phyloP scores from a whole-genome alignment of 2,888 invertebrate species.

The Ophion ventricosus region DNA sequence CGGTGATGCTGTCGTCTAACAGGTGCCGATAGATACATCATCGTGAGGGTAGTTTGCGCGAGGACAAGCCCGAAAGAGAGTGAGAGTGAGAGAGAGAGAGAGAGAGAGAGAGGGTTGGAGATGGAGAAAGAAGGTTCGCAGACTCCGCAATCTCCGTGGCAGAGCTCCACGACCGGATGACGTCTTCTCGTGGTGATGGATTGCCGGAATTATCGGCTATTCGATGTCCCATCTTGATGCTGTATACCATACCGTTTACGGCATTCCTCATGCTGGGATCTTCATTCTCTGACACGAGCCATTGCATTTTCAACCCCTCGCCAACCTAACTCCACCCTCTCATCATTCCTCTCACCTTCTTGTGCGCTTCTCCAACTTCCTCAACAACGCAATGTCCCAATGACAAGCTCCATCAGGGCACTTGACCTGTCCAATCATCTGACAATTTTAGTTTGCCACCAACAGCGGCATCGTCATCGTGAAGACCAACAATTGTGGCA shows the following conservation, averaged over 20 bases:
- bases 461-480: too few species aligned
- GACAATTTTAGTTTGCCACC: too few species aligned
- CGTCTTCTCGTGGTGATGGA: conserved; percentile 75
- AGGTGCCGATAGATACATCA: conserved; percentile 79
- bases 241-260: conserved; percentile 42
- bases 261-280: conserved; percentile 24
- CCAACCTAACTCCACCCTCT: not conserved
- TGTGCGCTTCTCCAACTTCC: not conserved
- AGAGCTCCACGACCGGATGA: conserved; percentile 64
- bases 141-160: conserved; percentile 35
- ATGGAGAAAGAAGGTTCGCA: conserved; percentile 22
- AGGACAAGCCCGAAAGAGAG: conserved; percentile 30
- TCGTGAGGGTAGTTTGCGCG: conserved; percentile 75
- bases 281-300: conserved; percentile 18
- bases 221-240: conserved; percentile 56
- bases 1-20: conserved; percentile 76
- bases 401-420: too few species aligned
- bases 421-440: too few species aligned
- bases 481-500: too few species aligned
- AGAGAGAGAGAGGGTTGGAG: not conserved
- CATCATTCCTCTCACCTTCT: not conserved
- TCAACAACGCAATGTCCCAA: too few species aligned
- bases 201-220: conserved; percentile 76
- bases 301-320: conserved; percentile 21
- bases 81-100: not conserved